Evolutionary conservation across 2,888 invertebrate species (phyloP), one percentile per base, ranked within the genome.

Genomic region (Herminia tarsipennalis): DNA sequence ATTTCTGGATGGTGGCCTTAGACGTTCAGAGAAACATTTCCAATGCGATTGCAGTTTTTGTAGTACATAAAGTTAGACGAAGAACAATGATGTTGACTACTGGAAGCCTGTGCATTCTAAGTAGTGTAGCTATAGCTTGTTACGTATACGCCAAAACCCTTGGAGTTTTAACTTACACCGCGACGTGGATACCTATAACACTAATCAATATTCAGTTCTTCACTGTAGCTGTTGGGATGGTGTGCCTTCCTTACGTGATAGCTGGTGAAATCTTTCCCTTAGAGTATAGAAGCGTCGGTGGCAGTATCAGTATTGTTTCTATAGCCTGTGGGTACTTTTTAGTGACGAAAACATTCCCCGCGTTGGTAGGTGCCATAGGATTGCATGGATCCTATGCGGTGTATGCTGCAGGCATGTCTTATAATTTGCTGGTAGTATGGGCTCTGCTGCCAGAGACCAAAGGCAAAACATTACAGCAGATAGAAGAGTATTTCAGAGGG

Each of bases 241-340:
- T 93, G 2, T 93, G 94, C 0, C 66, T 95, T 25, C 94, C 95
- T 0, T 94, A 93, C 83, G 92, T 94, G 2, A 92, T 95, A 80
- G 92, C 93, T 32, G 94, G 94, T 0, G 95, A 95, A 70, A 84
- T 95, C 0, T 94, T 94, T 56, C 91, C 94, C 0, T 79, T 92
- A 20, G 84, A 88, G 21, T 90, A 91, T 17, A 85, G 94, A 22
- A 93, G 93, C 17, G 69, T 93, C 0, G 94, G 94, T 0, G 92
- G 93, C 0, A 93, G 94, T 0, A 76, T 94, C 0, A 92, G 93
- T 2, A 82, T 93, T 1, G 85, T 92, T 22, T 85, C 92, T 5
- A 88, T 92, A 1, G 93, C 93, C 44, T 57, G 89, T 3, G 86
- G 93, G 22, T 92, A 92, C 40, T 95, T 95, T 56, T 20, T 92